Evolutionary conservation across 2,797 vertebrate genomes (phyloP), one percentile per base, ranked within the genome.

Genomic region (Tolypeutes matacus): DNA sequence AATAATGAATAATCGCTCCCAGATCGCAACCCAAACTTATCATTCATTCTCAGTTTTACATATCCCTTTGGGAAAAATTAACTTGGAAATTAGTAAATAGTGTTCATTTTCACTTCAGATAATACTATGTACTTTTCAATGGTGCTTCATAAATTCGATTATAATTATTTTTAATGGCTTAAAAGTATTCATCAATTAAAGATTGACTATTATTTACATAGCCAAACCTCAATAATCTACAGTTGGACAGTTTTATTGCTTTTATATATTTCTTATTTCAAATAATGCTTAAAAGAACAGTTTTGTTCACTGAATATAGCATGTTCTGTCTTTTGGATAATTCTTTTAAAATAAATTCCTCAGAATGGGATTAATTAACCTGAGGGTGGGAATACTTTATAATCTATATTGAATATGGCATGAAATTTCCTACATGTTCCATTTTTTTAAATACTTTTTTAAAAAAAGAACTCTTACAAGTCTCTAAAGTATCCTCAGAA

Each of bases 321-420:
- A 56, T 65, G 34, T 80, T 83, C 53, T 86, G 27, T 36, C 12
- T 78, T 92, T 75, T 36, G 42, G 70, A 14, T 81, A 86, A 76
- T 94, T 69, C 25, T 7, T 75, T 95, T 73, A 64, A 95, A 49
- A 80, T 23, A 93, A 82, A 89, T 89, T 84, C 4, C 13, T 96
- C 12, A 64, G 53, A 84, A 85, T 67, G 42, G 4, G 51, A 70
- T 88, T 91, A 81, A 31, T 93, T 18, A 85, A 89, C 4, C 5
- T 42, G 56, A 95, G 39, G 21, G 3, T 18, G 76, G 42, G 15
- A 72, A 58, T 86, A 86, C 81, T 96, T 88, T 39, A 53, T 69
- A 85, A 87, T 58, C 6, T 83, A 31, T 72, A 23, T 62, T 36
- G 4, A 88, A 67, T 39, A 91, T 31, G 13, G 70, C 7, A 21